These are phyloP conservation scores for Myioborus miniatus DNA, from an alignment of 2,797 vertebrate genomes.

Conservation along the genomic window DNA sequence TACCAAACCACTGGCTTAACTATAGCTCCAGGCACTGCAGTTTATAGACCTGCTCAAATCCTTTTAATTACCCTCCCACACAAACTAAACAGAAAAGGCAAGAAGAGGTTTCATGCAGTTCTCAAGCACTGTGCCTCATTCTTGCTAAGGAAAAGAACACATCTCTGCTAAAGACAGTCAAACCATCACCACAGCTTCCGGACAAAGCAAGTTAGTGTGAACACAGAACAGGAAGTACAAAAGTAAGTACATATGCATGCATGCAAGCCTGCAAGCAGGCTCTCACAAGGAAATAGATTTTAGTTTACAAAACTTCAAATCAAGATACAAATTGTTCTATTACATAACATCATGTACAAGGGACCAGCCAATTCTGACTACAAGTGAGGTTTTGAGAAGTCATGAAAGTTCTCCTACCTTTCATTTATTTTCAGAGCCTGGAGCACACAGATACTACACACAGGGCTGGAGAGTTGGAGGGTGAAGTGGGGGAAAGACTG, in stretches of 20 bases:
- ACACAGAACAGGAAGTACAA: neutral
- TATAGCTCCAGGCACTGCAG: neutral
- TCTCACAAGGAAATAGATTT: neutral
- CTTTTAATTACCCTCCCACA: neutral
- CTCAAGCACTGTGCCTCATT: neutral
- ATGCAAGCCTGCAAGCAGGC: neutral
- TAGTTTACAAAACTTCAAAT: neutral
- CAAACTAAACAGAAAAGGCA: neutral
- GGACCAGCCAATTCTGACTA: neutral
- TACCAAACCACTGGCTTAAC: neutral
- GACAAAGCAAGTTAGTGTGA: neutral
- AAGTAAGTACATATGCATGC: neutral
- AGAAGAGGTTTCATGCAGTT: neutral
- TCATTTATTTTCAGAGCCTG: neutral
- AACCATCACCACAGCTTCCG: neutral
- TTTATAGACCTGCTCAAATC: neutral
- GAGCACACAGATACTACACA: neutral
- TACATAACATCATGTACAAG: neutral
- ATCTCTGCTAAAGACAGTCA: neutral
- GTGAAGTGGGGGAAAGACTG: fast-evolving
- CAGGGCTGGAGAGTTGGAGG: neutral
- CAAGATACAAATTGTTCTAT: neutral
- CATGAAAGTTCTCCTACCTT: neutral
- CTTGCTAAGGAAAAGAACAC: neutral
- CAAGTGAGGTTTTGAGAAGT: neutral